These are phyloP conservation scores for Andrena praecox DNA, from an alignment of 2,888 invertebrate species.

Conservation along the genomic window DNA sequence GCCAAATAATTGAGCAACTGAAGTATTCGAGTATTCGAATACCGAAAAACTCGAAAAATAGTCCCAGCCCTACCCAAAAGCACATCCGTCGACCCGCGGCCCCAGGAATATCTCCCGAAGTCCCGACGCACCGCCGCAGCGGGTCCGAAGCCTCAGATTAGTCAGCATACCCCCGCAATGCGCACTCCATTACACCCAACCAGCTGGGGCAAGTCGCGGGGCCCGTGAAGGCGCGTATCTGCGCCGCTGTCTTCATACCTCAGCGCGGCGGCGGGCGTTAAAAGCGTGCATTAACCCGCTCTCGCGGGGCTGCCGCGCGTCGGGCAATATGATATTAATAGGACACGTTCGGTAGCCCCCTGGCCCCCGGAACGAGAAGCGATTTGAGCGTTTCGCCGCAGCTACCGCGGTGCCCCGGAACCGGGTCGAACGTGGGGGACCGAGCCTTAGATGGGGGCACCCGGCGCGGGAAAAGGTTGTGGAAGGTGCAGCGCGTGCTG, in stretches of 20 bases:
- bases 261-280: conserved; percentile 61
- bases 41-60: too few relatives aligned
- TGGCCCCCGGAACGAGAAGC: conserved; percentile 48
- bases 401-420: conserved; percentile 24
- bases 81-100: too few relatives aligned
- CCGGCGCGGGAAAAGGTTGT: background rate
- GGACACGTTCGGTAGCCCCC: conserved; percentile 70
- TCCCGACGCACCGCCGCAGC: too few relatives aligned
- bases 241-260: conserved; percentile 67
- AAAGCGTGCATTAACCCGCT: conserved; percentile 67
- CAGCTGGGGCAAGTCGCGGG: conserved; percentile 24
- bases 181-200: conserved; percentile 21
- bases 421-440: background rate
- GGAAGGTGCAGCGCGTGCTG: conserved; percentile 65
- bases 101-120: too few relatives aligned
- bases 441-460: background rate
- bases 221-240: conserved; percentile 42
- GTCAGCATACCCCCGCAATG: too few relatives aligned
- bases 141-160: too few relatives aligned
- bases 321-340: conserved; percentile 71
- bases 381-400: conserved; percentile 51
- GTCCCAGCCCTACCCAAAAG: too few relatives aligned
- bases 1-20: too few relatives aligned
- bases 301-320: conserved; percentile 27
- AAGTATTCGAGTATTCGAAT: too few relatives aligned